These are phyloP conservation scores for Labia minor DNA, from an alignment of 2,888 invertebrate species.

Conservation along the genomic window DNA sequence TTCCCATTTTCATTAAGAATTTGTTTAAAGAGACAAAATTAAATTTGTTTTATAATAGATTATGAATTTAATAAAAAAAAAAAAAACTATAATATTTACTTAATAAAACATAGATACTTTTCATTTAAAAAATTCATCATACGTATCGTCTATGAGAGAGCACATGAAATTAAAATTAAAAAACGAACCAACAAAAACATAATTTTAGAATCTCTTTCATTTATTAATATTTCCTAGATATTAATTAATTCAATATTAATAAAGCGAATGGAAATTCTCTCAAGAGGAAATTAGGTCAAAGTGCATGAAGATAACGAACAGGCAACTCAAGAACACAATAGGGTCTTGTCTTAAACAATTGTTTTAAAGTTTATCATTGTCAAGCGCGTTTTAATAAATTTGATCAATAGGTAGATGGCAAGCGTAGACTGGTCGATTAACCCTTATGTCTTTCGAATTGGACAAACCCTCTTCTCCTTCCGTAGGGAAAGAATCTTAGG, in stretches of 20 bases:
- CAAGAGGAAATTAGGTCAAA: not conserved
- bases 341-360: constrained; percentile 2
- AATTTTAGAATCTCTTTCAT: too few relatives aligned
- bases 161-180: too few relatives aligned
- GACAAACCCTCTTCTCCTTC: not conserved
- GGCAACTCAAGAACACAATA: not conserved
- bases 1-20: too few relatives aligned
- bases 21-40: too few relatives aligned
- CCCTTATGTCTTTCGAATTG: constrained; percentile 5
- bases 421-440: not conserved
- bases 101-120: too few relatives aligned
- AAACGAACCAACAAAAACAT: too few relatives aligned
- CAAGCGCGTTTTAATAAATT: not conserved
- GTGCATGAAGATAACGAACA: not conserved
- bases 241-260: not conserved
- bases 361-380: constrained; percentile 13
- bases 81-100: too few relatives aligned
- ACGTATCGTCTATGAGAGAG: too few relatives aligned
- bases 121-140: too few relatives aligned
- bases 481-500: not conserved
- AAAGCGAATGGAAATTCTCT: not conserved
- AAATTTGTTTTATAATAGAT: too few relatives aligned
- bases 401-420: not conserved
- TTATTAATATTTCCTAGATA: too few relatives aligned
- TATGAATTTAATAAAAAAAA: too few relatives aligned